Evolutionary conservation across 2,113 vertebrate species (phyloP), one percentile per base, ranked within the genome.

Genomic region (Drymodes brunneopygia): DNA sequence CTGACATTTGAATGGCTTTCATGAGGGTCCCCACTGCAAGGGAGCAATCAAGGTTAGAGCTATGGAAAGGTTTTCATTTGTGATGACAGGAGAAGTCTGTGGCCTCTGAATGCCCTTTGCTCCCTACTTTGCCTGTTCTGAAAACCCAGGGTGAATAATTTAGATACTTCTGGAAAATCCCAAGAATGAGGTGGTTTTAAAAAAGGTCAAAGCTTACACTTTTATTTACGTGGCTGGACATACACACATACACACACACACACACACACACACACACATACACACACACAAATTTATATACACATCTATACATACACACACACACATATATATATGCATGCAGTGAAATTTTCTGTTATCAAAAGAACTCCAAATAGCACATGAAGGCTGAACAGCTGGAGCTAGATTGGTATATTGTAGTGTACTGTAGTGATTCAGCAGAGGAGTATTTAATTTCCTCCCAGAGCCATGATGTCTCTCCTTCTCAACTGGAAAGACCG

Each of bases 301-400:
- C 50, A 9, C 33, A 65, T 7, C 42, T 15, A 40, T 10, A 33
- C 4, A 62, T 7, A 45, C 3, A 54, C 10, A 53, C 44, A 45
- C 44, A 33, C 0, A 15, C 9, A 36, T 2, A 64, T 4, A 67
- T 12, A n/a, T 5, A 79, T 6, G n/a, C 7, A n/a, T 1, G 0
- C 3, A 44, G 23, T 31, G 33, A 72, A 69, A 90, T 69, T 27
- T 82, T 33, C 66, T 80, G 10, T 66, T 86, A 72, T 45, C 28
- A 25, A 42, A 69, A 92, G 42, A 65, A 50, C 45, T 65, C 23
- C 40, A 73, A 86, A 69, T 19, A 62, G 8, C 35, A 73, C 65
- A 80, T 15, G 22, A 88, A 35, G 12, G 18, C 25, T 62, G 87
- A 87, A 80, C 23, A 81, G 66, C 62, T 87, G 71, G 66, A 80